Evolutionary conservation across 2,797 vertebrate species (phyloP), one percentile per base, ranked within the genome.

Genomic region (Uromys caudimaculatus): DNA sequence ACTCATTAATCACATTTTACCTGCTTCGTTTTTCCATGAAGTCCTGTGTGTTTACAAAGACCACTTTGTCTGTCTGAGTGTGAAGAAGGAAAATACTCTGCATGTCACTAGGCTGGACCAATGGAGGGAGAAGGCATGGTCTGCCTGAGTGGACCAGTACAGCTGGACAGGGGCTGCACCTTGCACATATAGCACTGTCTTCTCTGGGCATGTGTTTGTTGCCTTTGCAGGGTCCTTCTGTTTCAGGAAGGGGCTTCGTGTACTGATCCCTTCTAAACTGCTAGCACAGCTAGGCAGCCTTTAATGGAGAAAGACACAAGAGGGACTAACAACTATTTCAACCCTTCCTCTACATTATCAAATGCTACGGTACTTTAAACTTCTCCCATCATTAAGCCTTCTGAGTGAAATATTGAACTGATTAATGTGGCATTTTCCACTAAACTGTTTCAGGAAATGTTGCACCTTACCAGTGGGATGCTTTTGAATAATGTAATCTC

Each of bases 361-460:
- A 78, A 14, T 93, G 92, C 86, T 94, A 96, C 2, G 56, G 73
- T 96, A 82, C 84, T 98, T 98, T 98, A 94, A 89, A 97, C 94
- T 98, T 98, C 95, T 98, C 89, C 96, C 92, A 96, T 98, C 96
- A 97, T 98, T 98, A 98, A 98, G 88, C 95, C 87, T 97, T 98
- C 98, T 97, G 95, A 4, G 2, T 97, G 97, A 98, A 98, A 98
- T 97, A 97, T 89, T 97, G 97, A 98, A 98, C 97, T 98, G 98
- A 98, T 98, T 98, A 98, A 98, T 97, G 95, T 98, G 97, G 98
- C 97, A 98, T 98, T 98, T 98, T 98, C 97, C 96, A 96, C 88
- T 96, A 97, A 98, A 98, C 95, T 95, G 93, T 98, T 98, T 98
- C 97, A 98, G 98, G 97, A 98, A 98, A 98, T 97, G 92, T 96